phyloP scores from a whole-genome alignment of 2,888 invertebrate genomes.

The Ferdinandea cuprea region DNA sequence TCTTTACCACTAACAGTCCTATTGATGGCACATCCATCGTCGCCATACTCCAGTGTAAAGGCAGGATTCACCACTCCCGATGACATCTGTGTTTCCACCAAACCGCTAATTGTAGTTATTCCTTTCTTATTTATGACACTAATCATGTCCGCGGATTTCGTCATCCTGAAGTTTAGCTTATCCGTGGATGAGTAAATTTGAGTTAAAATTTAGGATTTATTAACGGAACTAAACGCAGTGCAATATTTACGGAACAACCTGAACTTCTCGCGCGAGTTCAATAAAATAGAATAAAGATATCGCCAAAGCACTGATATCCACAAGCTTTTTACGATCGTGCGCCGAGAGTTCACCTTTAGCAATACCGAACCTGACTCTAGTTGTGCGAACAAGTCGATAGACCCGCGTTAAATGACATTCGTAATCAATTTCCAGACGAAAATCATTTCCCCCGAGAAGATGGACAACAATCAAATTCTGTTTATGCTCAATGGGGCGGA shows the following conservation, averaged over 20 bases:
- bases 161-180: constrained; percentile 9
- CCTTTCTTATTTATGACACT: constrained; percentile 19
- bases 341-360: constrained; percentile 27
- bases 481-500: constrained; percentile 66
- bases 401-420: background rate
- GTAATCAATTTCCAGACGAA: constrained; percentile 25
- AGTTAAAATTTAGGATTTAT: no score
- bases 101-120: constrained; percentile 40
- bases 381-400: constrained; percentile 17
- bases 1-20: background rate
- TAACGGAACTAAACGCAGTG: no score
- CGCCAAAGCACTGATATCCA: constrained; percentile 3
- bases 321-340: constrained; percentile 34
- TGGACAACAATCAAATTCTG: constrained; percentile 52
- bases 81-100: constrained; percentile 24
- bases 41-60: constrained; percentile 56
- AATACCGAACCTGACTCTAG: constrained; percentile 18
- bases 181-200: no score
- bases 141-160: constrained; percentile 42
- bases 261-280: background rate
- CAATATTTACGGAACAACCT: no score
- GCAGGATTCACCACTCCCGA: constrained; percentile 59
- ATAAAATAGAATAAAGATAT: background rate
- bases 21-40: constrained; percentile 48
- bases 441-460: constrained; percentile 47